Evolutionary conservation across 2,888 invertebrate species (phyloP).

Genomic region (Pandemis heparana): DNA sequence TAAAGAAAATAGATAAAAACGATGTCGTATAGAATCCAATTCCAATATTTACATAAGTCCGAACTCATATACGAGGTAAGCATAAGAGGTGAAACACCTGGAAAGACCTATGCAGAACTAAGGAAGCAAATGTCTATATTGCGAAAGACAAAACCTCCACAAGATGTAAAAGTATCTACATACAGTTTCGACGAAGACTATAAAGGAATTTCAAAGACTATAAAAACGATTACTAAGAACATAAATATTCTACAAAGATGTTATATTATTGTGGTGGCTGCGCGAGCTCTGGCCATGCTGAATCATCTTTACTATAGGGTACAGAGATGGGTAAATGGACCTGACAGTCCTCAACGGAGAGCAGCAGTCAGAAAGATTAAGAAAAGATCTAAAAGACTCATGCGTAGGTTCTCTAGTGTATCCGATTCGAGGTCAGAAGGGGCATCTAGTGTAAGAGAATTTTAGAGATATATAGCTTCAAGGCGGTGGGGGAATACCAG

Average conservation of each 20-base stretch:
- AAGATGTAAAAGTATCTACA: not conserved
- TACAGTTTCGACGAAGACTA: constrained; percentile 12
- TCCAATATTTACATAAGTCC: constrained; percentile 2
- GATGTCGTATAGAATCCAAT: constrained; percentile 3
- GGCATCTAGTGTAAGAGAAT: constrained; percentile 1
- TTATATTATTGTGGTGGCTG: not conserved
- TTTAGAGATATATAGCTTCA: not conserved
- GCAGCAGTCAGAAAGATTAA: not conserved
- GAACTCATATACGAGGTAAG: constrained; percentile 8
- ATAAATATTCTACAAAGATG: not conserved
- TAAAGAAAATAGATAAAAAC: not conserved
- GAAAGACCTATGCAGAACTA: not conserved
- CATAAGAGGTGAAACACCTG: constrained; percentile 4
- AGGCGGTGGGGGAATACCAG: no score
- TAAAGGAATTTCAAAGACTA: not conserved
- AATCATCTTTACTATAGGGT: constrained; percentile 14
- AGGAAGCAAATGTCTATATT: constrained; percentile 8
- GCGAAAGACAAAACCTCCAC: not conserved
- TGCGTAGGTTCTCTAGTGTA: not conserved
- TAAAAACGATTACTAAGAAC: constrained; percentile 10
- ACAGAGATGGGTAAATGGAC: constrained; percentile 4
- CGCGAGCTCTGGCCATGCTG: not conserved
- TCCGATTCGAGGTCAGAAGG: not conserved
- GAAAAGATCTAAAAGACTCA: constrained; percentile 6
- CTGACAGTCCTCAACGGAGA: constrained; percentile 3